Evolutionary conservation across 2,113 vertebrate genomes (phyloP).

Genomic region (Thalassoma bifasciatum): DNA sequence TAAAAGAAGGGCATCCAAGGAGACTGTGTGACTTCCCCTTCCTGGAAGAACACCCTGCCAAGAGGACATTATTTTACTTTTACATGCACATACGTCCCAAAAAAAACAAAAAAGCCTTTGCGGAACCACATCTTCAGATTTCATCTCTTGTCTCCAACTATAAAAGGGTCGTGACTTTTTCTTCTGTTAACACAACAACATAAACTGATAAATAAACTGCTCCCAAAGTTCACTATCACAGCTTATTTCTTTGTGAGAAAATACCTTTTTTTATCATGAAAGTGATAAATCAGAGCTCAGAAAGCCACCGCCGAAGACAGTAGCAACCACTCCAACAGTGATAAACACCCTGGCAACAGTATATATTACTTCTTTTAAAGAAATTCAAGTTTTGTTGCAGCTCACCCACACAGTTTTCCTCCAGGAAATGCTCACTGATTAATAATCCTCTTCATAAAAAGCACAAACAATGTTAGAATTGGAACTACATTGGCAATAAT

Average conservation of each 20-base stretch:
- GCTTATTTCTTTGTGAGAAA: neutral
- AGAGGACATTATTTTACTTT: neutral
- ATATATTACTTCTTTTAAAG: neutral
- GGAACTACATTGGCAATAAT: neutral
- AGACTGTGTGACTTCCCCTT: neutral
- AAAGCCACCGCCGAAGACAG: neutral
- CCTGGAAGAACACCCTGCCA: neutral
- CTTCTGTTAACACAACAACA: neutral
- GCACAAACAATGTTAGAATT: neutral
- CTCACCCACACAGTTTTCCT: neutral
- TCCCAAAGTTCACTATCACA: neutral
- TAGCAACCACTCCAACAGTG: neutral
- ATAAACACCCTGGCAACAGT: neutral
- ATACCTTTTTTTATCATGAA: too few relatives aligned
- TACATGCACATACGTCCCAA: neutral
- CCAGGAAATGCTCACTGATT: neutral
- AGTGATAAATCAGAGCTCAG: neutral
- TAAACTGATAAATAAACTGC: neutral
- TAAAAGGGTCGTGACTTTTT: too few relatives aligned
- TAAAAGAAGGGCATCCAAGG: neutral
- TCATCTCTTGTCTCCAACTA: too few relatives aligned
- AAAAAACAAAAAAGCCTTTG: too few relatives aligned
- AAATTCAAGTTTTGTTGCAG: neutral
- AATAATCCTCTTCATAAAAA: neutral
- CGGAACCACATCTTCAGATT: neutral